Conservation (phyloP, 1,140 invertebrate species). For the Atta cephalotes region DNA sequence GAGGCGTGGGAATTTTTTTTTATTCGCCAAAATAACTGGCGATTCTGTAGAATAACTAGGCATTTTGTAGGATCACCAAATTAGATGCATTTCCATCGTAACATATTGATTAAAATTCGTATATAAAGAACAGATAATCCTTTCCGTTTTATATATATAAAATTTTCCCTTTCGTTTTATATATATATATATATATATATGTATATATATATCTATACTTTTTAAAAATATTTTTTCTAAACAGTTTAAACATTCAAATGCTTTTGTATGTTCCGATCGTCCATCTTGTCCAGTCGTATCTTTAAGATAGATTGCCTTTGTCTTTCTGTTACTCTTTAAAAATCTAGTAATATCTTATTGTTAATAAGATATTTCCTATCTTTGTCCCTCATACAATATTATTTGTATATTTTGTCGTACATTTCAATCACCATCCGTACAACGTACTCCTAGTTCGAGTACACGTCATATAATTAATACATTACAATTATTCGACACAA, state of each 20-base stretch:
- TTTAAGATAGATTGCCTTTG: background rate
- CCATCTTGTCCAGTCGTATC: background rate
- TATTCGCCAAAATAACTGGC: background rate
- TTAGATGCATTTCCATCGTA: background rate
- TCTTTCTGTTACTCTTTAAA: background rate
- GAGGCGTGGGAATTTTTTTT: background rate
- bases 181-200: background rate
- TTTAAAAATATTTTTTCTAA: background rate
- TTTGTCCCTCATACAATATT: background rate
- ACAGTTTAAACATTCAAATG: background rate
- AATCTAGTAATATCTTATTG: conserved; percentile 9
- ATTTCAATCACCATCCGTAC: conserved; percentile 8
- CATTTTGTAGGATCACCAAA: conserved; percentile 18
- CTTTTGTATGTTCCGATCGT: background rate
- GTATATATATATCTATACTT: conserved; percentile 5
- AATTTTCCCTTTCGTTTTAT: background rate
- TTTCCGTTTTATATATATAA: conserved; percentile 23
- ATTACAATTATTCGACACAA: conserved; percentile 75
- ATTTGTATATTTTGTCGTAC: background rate
- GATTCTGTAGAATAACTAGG: background rate
- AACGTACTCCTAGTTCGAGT: conserved; percentile 18
- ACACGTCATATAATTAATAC: conserved; percentile 47
- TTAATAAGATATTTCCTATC: background rate
- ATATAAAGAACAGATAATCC: background rate
- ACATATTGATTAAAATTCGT: conserved; percentile 10